A percentile compares a stretch with the other conserved stretches of the same genome.
These are phyloP conservation scores for Papilio polytes DNA, from an alignment of 1,140 invertebrate genomes.

Conservation along the genomic window DNA sequence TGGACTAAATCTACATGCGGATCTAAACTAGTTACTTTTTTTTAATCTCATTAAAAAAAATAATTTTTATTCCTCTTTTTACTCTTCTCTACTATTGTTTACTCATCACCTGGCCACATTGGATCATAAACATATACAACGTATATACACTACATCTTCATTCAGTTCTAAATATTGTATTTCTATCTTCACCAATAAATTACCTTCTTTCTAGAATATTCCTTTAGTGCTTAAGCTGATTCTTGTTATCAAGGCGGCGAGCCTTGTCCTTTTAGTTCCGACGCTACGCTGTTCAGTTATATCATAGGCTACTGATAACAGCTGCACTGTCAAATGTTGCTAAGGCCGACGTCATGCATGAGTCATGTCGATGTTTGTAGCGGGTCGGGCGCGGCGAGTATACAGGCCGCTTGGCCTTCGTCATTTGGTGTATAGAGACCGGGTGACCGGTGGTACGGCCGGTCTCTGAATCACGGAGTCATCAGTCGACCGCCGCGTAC, in stretches of 20 bases:
- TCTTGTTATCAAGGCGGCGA: background rate
- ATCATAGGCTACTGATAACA: background rate
- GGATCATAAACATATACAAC: too few relatives aligned
- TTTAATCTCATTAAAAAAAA: background rate
- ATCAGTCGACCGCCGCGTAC: slow-evolving; percentile 57
- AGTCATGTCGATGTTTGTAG: slow-evolving; percentile 54
- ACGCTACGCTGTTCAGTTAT: background rate
- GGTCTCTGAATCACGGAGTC: slow-evolving; percentile 68
- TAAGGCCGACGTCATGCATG: slow-evolving; percentile 53
- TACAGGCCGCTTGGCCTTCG: slow-evolving; percentile 45
- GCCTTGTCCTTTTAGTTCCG: background rate
- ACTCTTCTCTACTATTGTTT: background rate
- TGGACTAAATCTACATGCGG: background rate
- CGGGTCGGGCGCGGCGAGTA: slow-evolving; percentile 42
- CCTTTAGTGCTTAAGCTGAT: background rate
- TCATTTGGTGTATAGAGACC: slow-evolving; percentile 59
- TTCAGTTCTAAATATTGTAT: background rate
- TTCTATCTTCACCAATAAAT: background rate
- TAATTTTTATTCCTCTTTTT: background rate
- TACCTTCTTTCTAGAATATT: background rate
- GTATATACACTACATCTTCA: background rate
- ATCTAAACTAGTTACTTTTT: background rate
- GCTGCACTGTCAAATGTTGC: slow-evolving; percentile 8
- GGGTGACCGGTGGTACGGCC: slow-evolving; percentile 57
- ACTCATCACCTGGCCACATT: too few relatives aligned